Conservation (phyloP, 2,113 vertebrate species). For the Hassar affinis region DNA sequence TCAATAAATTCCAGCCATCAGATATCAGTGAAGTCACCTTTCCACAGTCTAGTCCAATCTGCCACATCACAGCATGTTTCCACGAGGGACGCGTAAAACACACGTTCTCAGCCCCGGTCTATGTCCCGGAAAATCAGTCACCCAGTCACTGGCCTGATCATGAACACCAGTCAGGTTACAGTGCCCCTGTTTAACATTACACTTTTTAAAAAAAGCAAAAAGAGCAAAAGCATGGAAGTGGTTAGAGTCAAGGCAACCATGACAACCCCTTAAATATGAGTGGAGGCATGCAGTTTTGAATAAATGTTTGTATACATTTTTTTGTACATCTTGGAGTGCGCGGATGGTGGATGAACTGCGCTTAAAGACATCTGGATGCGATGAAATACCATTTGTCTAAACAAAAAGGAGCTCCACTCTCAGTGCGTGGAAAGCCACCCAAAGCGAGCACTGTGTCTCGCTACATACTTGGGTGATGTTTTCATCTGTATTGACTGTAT, state of each 20-base stretch:
- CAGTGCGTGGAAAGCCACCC: conserved; percentile 70
- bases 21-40: not conserved
- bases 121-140: conserved; percentile 38
- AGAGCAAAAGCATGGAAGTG: conserved; percentile 28
- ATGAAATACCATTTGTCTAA: conserved; percentile 80
- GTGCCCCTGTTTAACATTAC: conserved; percentile 57
- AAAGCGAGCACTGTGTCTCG: conserved; percentile 65
- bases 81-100: conserved; percentile 33
- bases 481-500: conserved; percentile 68
- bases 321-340: conserved; percentile 67
- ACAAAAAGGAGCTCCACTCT: conserved; percentile 68
- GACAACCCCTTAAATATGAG: conserved; percentile 63
- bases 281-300: conserved; percentile 75
- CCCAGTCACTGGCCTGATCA: conserved; percentile 31
- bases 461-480: conserved; percentile 68
- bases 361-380: conserved; percentile 81
- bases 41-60: not conserved
- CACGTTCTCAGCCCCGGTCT: conserved; percentile 7
- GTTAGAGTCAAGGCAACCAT: conserved; percentile 47
- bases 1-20: conserved; percentile 1
- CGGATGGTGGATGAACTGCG: conserved; percentile 68
- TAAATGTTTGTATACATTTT: conserved; percentile 79
- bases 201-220: conserved; percentile 18
- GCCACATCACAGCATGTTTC: conserved; percentile 17
- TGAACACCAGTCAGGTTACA: conserved; percentile 50